Evolutionary conservation across 1,140 invertebrate genomes (phyloP).

Genomic region (Campoletis sonorensis): DNA sequence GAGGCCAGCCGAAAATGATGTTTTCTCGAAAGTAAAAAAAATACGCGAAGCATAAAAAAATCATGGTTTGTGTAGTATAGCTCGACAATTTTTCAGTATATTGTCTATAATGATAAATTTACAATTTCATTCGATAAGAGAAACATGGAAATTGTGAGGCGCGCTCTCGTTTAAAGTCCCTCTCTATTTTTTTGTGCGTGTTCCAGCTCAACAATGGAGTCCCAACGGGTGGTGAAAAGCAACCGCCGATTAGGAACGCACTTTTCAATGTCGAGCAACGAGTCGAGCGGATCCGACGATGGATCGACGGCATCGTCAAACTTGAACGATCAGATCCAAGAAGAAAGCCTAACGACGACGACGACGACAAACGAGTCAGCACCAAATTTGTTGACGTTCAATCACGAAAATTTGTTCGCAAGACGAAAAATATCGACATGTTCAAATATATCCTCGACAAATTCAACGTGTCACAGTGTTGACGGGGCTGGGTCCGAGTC

Average conservation of each 20-base stretch:
- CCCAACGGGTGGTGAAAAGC: neutral
- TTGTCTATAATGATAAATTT: too few relatives aligned
- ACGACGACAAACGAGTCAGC: neutral
- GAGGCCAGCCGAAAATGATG: too few relatives aligned
- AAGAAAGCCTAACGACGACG: too few relatives aligned
- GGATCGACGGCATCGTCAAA: slow-evolving; percentile 4
- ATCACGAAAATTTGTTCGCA: neutral
- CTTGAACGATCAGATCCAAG: neutral
- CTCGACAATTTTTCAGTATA: too few relatives aligned
- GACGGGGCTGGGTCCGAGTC: slow-evolving; percentile 38
- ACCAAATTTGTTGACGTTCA: neutral
- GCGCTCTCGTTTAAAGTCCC: too few relatives aligned
- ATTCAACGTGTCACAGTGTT: slow-evolving; percentile 3
- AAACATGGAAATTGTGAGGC: too few relatives aligned
- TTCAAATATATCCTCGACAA: slow-evolving; percentile 21
- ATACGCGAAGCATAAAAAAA: too few relatives aligned
- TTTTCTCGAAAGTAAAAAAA: too few relatives aligned
- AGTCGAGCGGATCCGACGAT: slow-evolving; percentile 24
- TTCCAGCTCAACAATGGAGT: slow-evolving; percentile 30
- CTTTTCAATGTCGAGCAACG: slow-evolving; percentile 12
- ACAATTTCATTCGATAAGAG: too few relatives aligned
- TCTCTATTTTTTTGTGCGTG: too few relatives aligned
- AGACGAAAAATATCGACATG: slow-evolving; percentile 25
- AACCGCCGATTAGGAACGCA: neutral
- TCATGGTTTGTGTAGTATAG: too few relatives aligned